A percentile compares a stretch with the other conserved stretches of the same genome.
phyloP scores from a whole-genome alignment of 2,888 invertebrate genomes.

The Pherbina coryleti region DNA sequence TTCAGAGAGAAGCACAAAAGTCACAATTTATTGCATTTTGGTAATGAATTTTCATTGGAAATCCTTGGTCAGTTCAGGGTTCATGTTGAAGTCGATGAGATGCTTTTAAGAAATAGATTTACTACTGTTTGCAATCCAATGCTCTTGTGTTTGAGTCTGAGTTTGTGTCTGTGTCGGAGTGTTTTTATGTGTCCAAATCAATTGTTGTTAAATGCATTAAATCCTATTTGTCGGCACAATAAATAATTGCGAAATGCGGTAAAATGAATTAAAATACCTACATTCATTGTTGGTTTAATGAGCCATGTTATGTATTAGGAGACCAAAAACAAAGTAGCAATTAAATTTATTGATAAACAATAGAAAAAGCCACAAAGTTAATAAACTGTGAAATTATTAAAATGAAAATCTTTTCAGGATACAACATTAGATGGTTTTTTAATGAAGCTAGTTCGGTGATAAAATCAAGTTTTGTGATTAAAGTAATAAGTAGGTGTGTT shows the following conservation, averaged over 20 bases:
- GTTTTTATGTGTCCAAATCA: neutral
- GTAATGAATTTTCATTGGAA: constrained; percentile 11
- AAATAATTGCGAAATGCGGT: constrained; percentile 14
- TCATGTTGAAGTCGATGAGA: neutral
- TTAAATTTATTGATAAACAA: neutral
- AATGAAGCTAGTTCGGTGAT: too few relatives aligned
- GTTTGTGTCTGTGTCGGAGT: constrained; percentile 45
- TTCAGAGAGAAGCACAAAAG: constrained; percentile 25
- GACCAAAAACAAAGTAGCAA: neutral
- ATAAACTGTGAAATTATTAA: too few relatives aligned
- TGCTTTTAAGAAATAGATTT: constrained; percentile 14
- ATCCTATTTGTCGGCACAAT: constrained; percentile 14
- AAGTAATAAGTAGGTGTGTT: too few relatives aligned
- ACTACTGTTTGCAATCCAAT: neutral
- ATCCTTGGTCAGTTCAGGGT: neutral
- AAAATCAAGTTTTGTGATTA: too few relatives aligned
- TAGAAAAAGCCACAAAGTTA: too few relatives aligned
- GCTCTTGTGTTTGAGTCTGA: neutral
- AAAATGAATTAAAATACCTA: neutral
- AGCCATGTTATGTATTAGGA: neutral
- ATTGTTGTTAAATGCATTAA: neutral
- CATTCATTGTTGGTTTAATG: neutral
- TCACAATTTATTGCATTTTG: constrained; percentile 23
- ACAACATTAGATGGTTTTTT: too few relatives aligned
- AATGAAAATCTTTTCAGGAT: too few relatives aligned